Evolutionary conservation across 2,113 vertebrate species (phyloP), one percentile per base, ranked within the genome.

Genomic region (Nicator chloris): DNA sequence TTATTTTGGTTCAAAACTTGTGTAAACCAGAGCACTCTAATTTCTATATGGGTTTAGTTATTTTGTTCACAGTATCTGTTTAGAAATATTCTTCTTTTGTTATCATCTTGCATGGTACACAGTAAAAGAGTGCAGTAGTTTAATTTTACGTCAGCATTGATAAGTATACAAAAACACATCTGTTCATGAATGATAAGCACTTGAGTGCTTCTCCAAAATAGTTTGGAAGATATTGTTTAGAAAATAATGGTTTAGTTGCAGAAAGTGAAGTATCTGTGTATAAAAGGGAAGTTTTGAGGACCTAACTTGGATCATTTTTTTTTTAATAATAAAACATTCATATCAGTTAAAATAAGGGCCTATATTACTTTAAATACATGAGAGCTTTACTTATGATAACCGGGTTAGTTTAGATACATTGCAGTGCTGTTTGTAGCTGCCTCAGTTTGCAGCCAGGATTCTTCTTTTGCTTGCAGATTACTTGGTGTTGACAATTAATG

Each of bases 141-240:
- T 42, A 76, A 84, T 69, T 80, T 91, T 42, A 37, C 42, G 80
- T 93, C 65, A 88, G 7, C 56, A 20, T 42, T 79, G 93, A 35
- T 94, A 94, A 87, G 20, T 82, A 21, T 33, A 70, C 45, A 86
- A 69, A 93, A 64, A 16, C 23, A 19, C 33, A 39, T 15, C 37
- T 94, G 87, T 72, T 91, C 3, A 0, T 47, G 63, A 83, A 28
- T 86, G 92, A 90, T 82, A 83, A 80, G 65, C 63, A 49, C 70
- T 85, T 13, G 15, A 68, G 80, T 82, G 66, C 92, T 96, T 95
- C 70, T 90, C 65, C 64, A 95, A 93, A 33, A 68, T 18, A 78
- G 15, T 73, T 94, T 61, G 65, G 75, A 78, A 96, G 85, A 80
- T 61, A 51, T 16, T 91, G 59, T 64, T 35, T 82, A 64, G 56